These are phyloP conservation scores for Orthonyx spaldingii DNA, from an alignment of 2,113 vertebrate species.

Conservation along the genomic window DNA sequence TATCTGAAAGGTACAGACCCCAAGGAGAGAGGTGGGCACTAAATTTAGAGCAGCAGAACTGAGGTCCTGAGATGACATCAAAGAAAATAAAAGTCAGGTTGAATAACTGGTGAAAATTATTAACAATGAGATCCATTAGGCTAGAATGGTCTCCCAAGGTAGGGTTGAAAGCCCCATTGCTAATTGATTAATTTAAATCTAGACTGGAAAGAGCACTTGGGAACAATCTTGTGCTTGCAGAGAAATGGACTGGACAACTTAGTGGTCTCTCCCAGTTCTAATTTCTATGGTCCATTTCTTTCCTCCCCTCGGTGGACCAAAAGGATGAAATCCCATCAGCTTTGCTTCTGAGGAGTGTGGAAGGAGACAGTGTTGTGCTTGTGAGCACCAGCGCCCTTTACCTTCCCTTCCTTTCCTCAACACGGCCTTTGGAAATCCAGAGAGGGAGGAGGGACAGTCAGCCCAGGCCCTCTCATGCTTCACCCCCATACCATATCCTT, in stretches of 20 bases:
- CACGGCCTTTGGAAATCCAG: background rate
- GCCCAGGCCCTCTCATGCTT: background rate
- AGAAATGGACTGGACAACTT: constrained; percentile 6
- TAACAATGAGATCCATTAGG: constrained; percentile 1
- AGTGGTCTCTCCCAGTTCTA: constrained; percentile 28
- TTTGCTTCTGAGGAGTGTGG: background rate
- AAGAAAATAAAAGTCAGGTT: background rate
- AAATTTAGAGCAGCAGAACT: background rate
- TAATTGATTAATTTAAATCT: constrained; percentile 54
- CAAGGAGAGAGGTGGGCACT: background rate
- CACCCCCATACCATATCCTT: background rate
- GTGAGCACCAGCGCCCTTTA: background rate
- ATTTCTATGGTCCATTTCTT: constrained; percentile 55
- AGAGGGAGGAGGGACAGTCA: background rate
- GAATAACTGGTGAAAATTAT: constrained; percentile 18
- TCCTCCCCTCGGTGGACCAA: background rate
- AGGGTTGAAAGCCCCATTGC: background rate
- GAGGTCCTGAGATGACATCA: background rate
- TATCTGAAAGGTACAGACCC: background rate
- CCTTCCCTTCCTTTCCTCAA: background rate
- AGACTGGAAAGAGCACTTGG: background rate
- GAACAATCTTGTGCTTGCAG: background rate
- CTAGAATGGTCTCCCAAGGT: background rate
- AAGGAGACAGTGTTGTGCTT: background rate
- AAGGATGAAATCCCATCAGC: background rate